A percentile compares a stretch with the other conserved stretches of the same genome.
phyloP scores from a whole-genome alignment of 2,797 vertebrate species.

The Coendou prehensilis region DNA sequence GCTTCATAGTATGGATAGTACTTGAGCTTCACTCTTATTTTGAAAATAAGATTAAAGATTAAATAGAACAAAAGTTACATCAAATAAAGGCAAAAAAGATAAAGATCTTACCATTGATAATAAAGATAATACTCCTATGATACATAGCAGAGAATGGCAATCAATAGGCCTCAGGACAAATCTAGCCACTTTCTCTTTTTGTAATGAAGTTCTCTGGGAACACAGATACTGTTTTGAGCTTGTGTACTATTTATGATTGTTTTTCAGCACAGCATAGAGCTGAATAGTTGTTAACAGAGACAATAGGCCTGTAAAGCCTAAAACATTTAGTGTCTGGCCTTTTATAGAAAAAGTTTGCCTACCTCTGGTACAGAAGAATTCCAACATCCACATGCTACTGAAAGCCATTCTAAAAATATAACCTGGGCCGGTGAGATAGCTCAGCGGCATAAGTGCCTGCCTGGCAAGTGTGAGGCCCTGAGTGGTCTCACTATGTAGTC shows the following conservation, averaged over 20 bases:
- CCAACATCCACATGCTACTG: neutral
- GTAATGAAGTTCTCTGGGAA: neutral
- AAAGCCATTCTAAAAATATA: neutral
- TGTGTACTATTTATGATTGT: neutral
- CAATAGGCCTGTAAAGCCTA: neutral
- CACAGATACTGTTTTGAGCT: neutral
- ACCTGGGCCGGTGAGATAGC: too few relatives aligned
- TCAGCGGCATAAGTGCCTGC: too few relatives aligned
- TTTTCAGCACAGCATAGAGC: neutral
- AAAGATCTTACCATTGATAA: neutral
- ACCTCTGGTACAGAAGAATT: neutral
- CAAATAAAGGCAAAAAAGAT: conserved; percentile 4
- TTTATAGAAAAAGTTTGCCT: conserved; percentile 2
- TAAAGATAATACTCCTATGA: neutral
- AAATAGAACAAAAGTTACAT: neutral
- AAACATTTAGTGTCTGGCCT: neutral
- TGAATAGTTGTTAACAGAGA: neutral
- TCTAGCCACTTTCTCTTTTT: neutral
- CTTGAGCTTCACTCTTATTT: neutral
- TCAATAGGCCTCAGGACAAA: neutral
- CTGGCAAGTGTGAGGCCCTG: too few relatives aligned
- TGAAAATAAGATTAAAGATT: neutral
- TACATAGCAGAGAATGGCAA: neutral
- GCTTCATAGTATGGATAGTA: neutral
- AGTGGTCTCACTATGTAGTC: too few relatives aligned